Percentiles rank a stretch among this genome's conserved stretches.
Evolutionary conservation across 2,113 vertebrate species (phyloP).

Genomic region (Galemys pyrenaicus): DNA sequence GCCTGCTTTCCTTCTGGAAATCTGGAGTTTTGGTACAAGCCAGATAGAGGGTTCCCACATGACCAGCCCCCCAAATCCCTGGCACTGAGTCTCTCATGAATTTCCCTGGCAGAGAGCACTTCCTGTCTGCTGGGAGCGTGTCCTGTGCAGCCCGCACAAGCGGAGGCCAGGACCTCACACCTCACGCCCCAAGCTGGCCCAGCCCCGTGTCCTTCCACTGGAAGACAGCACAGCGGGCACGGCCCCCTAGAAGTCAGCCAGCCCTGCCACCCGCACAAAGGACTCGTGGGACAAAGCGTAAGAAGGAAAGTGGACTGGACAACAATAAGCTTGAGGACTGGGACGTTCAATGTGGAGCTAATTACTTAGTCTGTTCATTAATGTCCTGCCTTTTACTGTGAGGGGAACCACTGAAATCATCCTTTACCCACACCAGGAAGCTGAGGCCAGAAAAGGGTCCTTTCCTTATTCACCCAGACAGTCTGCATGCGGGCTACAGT

Average conservation of each 20-base stretch:
- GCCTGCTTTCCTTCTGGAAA: background rate
- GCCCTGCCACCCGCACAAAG: background rate
- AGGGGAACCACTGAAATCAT: background rate
- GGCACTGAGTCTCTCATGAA: no score
- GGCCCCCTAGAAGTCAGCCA: background rate
- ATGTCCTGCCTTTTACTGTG: background rate
- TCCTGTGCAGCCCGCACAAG: no score
- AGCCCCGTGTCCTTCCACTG: rapidly evolving
- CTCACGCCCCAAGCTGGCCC: background rate
- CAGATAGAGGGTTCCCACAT: background rate
- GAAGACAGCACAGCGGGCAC: rapidly evolving
- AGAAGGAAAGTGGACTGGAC: background rate
- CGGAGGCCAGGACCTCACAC: no score
- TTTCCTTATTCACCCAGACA: no score
- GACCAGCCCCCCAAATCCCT: background rate
- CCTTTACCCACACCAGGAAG: background rate
- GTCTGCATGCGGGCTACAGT: rapidly evolving
- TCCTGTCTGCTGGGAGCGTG: background rate
- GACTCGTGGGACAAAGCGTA: background rate
- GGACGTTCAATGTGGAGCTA: background rate
- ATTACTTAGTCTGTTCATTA: background rate
- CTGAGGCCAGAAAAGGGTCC: rapidly evolving
- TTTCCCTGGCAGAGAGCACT: background rate
- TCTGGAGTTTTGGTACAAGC: rapidly evolving
- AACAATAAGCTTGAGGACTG: background rate